Percentiles rank a stretch among this genome's conserved stretches.
These are phyloP conservation scores for Eupelmus urozonus DNA, from an alignment of 2,888 invertebrate species.

Conservation along the genomic window DNA sequence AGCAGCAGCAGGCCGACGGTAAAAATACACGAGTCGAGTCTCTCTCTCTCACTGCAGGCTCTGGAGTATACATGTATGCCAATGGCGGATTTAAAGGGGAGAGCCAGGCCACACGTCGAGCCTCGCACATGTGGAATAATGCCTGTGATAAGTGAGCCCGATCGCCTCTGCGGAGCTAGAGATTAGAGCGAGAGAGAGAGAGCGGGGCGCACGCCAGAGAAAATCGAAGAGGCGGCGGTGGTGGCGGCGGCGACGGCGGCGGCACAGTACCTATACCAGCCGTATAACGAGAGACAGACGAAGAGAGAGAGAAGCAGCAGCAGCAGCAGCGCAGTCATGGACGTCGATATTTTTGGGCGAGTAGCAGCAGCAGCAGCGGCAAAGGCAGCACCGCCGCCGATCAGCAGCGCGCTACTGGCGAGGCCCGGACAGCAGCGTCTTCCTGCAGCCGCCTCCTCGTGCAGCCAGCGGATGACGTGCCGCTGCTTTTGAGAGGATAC, in stretches of 20 bases:
- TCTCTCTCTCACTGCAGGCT: too few relatives aligned
- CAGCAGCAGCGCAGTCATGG: slow-evolving; percentile 70
- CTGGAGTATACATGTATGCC: slow-evolving; percentile 16
- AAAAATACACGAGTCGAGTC: slow-evolving; percentile 25
- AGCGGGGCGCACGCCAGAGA: slow-evolving; percentile 21
- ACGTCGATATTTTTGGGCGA: slow-evolving; percentile 75
- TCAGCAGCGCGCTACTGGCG: slow-evolving; percentile 33
- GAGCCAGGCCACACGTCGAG: slow-evolving; percentile 11
- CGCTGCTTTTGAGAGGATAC: slow-evolving; percentile 26
- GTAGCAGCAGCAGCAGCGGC: slow-evolving; percentile 38
- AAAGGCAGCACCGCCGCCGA: slow-evolving; percentile 57
- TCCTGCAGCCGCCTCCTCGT: slow-evolving; percentile 39
- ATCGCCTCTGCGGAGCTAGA: background rate
- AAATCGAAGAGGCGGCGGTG: slow-evolving; percentile 20
- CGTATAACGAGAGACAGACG: slow-evolving; percentile 41
- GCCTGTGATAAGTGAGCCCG: background rate
- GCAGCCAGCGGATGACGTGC: slow-evolving; percentile 37
- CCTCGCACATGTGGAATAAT: slow-evolving; percentile 33
- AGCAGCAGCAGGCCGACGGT: background rate
- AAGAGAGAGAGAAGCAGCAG: slow-evolving; percentile 48
- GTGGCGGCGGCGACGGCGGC: background rate
- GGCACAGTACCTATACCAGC: background rate
- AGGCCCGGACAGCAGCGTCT: slow-evolving; percentile 41
- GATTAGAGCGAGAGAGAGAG: slow-evolving; percentile 28
- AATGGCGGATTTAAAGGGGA: slow-evolving; percentile 45